These are phyloP conservation scores for Raja brachyura DNA, from an alignment of 2,113 vertebrate species.

Conservation along the genomic window DNA sequence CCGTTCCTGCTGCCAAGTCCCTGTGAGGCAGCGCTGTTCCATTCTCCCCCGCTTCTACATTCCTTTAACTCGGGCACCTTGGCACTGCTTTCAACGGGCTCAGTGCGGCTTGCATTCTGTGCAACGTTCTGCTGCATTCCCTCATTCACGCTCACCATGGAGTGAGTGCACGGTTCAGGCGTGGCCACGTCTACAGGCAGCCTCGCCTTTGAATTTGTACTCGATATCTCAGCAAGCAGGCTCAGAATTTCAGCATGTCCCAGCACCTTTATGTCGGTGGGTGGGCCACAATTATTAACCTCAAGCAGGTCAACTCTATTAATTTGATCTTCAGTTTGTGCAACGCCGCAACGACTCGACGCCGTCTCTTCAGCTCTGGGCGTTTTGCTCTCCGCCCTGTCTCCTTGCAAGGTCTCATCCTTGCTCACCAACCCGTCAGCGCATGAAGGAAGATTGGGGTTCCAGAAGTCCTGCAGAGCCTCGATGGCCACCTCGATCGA, in stretches of 20 bases:
- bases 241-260: slow-evolving; percentile 19
- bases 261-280: background rate
- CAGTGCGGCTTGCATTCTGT: background rate
- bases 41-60: background rate
- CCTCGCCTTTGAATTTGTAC: background rate
- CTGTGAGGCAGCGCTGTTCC: background rate
- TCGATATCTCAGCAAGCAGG: slow-evolving; percentile 24
- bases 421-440: background rate
- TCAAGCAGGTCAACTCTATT: background rate
- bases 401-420: background rate
- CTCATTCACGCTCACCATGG: background rate
- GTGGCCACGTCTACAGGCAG: background rate
- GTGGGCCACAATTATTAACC: too few relatives aligned
- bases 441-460: background rate
- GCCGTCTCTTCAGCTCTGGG: background rate
- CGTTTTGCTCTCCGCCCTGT: background rate
- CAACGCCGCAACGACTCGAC: background rate
- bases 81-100: too few relatives aligned
- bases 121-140: background rate
- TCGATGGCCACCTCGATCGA: slow-evolving; percentile 1
- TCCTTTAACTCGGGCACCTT: background rate
- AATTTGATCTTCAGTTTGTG: background rate
- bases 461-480: background rate
- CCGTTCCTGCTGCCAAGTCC: background rate
- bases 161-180: background rate